phyloP scores from a whole-genome alignment of 1,140 invertebrate genomes.

The Bombus ignitus region DNA sequence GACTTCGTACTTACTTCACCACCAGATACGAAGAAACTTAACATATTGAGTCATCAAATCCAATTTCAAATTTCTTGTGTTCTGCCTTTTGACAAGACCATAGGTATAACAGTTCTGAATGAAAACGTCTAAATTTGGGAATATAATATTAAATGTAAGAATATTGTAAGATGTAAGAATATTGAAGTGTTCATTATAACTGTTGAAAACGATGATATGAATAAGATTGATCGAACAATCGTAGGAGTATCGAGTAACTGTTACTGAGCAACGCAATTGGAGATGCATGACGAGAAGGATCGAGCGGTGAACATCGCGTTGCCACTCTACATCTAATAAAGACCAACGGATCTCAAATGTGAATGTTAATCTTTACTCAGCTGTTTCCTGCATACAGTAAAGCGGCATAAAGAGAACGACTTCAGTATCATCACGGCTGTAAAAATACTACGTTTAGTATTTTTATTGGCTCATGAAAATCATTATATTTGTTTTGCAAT shows the following conservation, averaged over 20 bases:
- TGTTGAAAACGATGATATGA: not conserved
- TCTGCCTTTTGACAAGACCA: too few relatives aligned
- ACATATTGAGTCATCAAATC: too few relatives aligned
- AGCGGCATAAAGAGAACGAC: conserved; percentile 47
- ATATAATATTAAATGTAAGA: too few relatives aligned
- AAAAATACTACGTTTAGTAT: conserved; percentile 22
- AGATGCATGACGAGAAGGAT: conserved; percentile 18
- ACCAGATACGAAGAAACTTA: too few relatives aligned
- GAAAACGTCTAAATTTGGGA: too few relatives aligned
- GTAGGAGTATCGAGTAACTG: not conserved
- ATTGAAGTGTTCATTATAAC: too few relatives aligned
- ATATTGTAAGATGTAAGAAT: too few relatives aligned
- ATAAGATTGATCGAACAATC: not conserved
- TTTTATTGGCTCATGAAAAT: not conserved
- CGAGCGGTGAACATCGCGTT: conserved; percentile 1
- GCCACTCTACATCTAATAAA: conserved; percentile 20
- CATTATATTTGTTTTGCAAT: not conserved
- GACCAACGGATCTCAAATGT: conserved; percentile 36
- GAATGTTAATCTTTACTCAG: conserved; percentile 31
- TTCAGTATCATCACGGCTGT: conserved; percentile 34
- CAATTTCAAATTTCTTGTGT: too few relatives aligned
- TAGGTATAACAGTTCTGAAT: too few relatives aligned
- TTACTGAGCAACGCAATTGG: not conserved
- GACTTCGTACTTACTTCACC: not conserved
- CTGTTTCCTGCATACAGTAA: conserved; percentile 25